Percentiles rank a stretch among this genome's conserved stretches.
phyloP scores from a whole-genome alignment of 2,888 invertebrate genomes.

The Phrixothrix hirtus region DNA sequence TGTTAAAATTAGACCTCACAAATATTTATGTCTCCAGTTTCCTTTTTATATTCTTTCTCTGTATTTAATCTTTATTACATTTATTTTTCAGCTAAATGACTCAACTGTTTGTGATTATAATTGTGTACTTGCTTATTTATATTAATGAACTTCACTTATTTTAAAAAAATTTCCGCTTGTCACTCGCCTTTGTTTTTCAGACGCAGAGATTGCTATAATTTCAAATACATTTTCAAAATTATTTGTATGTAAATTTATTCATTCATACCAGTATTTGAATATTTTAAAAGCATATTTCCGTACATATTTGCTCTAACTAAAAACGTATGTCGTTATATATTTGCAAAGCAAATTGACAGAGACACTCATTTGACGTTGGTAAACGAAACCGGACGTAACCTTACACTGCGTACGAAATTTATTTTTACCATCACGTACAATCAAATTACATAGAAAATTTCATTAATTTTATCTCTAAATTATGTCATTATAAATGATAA shows the following conservation, averaged over 20 bases:
- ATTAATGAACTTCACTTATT: neutral
- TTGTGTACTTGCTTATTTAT: neutral
- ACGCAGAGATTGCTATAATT: neutral
- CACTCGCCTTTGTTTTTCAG: neutral
- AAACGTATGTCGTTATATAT: no score
- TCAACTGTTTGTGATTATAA: neutral
- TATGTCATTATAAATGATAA: no score
- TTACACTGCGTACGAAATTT: no score
- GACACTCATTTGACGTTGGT: no score
- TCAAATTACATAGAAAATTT: no score
- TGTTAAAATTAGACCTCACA: neutral
- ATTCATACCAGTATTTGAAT: constrained; percentile 7
- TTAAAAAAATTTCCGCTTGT: no score
- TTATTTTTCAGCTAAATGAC: neutral
- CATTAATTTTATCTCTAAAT: no score
- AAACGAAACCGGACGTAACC: no score
- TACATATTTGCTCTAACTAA: no score
- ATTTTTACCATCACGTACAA: no score
- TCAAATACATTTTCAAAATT: neutral
- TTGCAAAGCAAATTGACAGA: no score
- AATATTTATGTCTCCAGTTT: neutral
- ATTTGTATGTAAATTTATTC: constrained; percentile 9
- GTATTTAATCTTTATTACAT: neutral
- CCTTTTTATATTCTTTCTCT: neutral
- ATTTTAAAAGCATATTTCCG: constrained; percentile 4